Percentiles rank a stretch among this genome's conserved stretches.
These are phyloP conservation scores for Scomber colias DNA, from an alignment of 2,113 vertebrate species.

Conservation along the genomic window DNA sequence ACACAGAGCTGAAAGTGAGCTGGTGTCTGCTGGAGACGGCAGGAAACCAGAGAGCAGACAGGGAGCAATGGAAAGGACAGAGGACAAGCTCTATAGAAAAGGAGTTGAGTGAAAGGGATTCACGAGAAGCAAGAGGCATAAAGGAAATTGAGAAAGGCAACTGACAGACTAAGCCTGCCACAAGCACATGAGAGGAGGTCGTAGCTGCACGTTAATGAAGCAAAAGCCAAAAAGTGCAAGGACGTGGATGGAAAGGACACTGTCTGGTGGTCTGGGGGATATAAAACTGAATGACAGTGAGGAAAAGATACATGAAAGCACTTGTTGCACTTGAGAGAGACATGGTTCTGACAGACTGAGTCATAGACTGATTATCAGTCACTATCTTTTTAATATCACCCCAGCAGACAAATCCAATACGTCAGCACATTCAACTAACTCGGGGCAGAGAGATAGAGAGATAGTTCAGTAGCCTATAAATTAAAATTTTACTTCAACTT, in stretches of 20 bases:
- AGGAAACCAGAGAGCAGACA: constrained; percentile 70
- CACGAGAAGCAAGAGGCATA: constrained; percentile 44
- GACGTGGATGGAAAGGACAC: constrained; percentile 31
- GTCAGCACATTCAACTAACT: constrained; percentile 40
- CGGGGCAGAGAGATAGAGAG: constrained; percentile 18
- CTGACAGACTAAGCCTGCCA: constrained; percentile 33
- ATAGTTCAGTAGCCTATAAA: constrained; percentile 37
- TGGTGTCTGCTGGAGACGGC: constrained; percentile 66
- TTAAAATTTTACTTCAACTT: constrained; percentile 25
- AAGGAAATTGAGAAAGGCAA: constrained; percentile 44
- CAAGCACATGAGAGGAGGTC: constrained; percentile 22
- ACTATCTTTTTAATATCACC: constrained; percentile 47
- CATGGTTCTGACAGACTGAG: constrained; percentile 20
- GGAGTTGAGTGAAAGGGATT: constrained; percentile 57
- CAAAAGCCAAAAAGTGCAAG: constrained; percentile 57
- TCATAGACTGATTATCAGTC: constrained; percentile 39
- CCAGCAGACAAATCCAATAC: constrained; percentile 29
- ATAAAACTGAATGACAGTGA: constrained; percentile 87
- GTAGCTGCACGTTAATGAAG: constrained; percentile 63
- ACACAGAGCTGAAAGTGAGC: constrained; percentile 75
- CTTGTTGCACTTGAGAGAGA: constrained; percentile 79
- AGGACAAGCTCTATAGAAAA: constrained; percentile 59
- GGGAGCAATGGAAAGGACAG: constrained; percentile 56
- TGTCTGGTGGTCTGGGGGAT: constrained; percentile 55
- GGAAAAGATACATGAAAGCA: constrained; percentile 79